Evolutionary conservation across 1,140 invertebrate genomes (phyloP).

Genomic region (Diabrotica virgifera): DNA sequence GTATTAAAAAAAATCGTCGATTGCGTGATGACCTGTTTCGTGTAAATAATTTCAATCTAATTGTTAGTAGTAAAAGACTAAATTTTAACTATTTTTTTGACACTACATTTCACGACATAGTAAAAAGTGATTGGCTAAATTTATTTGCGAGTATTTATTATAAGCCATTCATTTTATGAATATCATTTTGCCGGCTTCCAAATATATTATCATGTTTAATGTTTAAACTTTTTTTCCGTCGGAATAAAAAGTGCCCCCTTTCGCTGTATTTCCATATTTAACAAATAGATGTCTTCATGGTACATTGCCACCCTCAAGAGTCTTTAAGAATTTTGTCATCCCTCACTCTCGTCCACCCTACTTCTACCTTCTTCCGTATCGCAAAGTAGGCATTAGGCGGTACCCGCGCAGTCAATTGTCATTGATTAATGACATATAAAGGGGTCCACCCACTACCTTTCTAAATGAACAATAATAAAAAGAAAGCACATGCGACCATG

Average conservation of each 20-base stretch:
- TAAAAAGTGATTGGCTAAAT: too few relatives aligned
- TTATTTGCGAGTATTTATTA: too few relatives aligned
- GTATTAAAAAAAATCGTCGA: too few relatives aligned
- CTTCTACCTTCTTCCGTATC: background rate
- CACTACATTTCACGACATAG: too few relatives aligned
- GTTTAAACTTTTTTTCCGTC: too few relatives aligned
- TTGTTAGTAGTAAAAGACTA: too few relatives aligned
- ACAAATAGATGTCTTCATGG: background rate
- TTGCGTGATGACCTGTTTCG: too few relatives aligned
- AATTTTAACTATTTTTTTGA: too few relatives aligned
- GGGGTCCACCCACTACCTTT: background rate
- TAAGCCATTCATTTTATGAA: too few relatives aligned
- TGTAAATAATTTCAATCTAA: too few relatives aligned
- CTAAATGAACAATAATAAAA: conserved; percentile 3
- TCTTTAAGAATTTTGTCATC: background rate
- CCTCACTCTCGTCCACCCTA: background rate
- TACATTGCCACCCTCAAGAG: background rate
- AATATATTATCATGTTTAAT: too few relatives aligned
- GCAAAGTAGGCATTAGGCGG: background rate
- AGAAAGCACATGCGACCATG: conserved; percentile 1
- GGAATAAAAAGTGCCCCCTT: background rate
- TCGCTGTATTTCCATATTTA: background rate
- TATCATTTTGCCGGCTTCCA: too few relatives aligned
- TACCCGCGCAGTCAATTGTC: background rate
- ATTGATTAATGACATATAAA: conserved; percentile 3